phyloP scores from a whole-genome alignment of 2,113 vertebrate genomes.

The Beaufortia kweichowensis region DNA sequence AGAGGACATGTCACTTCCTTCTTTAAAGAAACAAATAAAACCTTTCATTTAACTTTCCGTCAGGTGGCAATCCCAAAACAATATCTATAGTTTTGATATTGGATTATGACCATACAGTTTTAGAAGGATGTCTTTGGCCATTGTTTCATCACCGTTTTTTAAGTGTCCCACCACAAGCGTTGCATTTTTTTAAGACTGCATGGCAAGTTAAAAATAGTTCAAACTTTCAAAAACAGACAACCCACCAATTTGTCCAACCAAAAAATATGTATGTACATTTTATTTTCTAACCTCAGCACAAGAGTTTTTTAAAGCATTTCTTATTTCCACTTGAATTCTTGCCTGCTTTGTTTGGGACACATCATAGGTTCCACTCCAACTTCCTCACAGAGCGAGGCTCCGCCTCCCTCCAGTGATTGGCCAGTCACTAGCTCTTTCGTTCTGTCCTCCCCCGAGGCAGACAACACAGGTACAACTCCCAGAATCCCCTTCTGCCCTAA shows the following conservation, averaged over 20 bases:
- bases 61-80: not conserved
- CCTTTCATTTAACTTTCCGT: not conserved
- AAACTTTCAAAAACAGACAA: no score
- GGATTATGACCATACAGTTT: no score
- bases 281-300: no score
- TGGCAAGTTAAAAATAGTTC: no score
- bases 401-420: conserved; percentile 91
- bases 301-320: no score
- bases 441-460: conserved; percentile 83
- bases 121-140: no score
- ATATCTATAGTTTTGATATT: no score
- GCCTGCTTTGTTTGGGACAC: conserved; percentile 51
- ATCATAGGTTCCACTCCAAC: conserved; percentile 84
- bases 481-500: conserved; percentile 36
- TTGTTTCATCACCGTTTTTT: no score
- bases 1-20: not conserved
- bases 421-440: conserved; percentile 87
- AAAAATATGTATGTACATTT: no score
- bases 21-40: not conserved
- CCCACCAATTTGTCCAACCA: no score
- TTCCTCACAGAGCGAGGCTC: conserved; percentile 87
- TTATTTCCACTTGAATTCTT: conserved; percentile 62
- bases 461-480: conserved; percentile 80
- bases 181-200: no score
- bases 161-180: no score